phyloP scores from a whole-genome alignment of 2,113 vertebrate genomes.

The Leiothrix lutea region DNA sequence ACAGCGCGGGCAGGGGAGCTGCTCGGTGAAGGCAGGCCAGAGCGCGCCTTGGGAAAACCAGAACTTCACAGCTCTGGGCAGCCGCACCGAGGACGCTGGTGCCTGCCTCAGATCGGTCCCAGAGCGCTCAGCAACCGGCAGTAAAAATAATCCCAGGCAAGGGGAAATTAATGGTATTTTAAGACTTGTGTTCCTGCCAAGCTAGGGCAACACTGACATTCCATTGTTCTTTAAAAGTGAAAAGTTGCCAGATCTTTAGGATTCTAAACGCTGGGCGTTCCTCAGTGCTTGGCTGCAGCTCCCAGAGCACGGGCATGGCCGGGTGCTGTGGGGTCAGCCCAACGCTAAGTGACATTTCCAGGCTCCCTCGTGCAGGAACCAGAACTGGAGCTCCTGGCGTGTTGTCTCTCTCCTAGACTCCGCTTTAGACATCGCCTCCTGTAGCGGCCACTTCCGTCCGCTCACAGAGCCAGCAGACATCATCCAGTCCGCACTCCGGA shows the following conservation, averaged over 20 bases:
- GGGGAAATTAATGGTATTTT: neutral
- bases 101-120: neutral
- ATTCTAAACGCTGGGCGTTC: neutral
- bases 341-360: rapidly evolving
- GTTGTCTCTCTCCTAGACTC: neutral
- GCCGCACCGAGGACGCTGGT: neutral
- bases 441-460: rapidly evolving
- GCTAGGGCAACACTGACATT: rapidly evolving
- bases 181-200: neutral
- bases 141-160: neutral
- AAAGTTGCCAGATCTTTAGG: neutral
- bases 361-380: rapidly evolving
- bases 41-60: rapidly evolving
- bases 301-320: neutral
- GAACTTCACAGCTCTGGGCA: rapidly evolving
- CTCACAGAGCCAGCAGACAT: neutral
- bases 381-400: rapidly evolving
- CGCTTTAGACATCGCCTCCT: rapidly evolving
- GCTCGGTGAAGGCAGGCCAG: rapidly evolving
- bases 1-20: rapidly evolving
- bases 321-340: neutral
- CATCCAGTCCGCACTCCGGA: too few relatives aligned
- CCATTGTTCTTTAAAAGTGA: neutral
- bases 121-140: rapidly evolving
- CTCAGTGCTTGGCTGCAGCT: neutral